Percentiles rank a stretch among this genome's conserved stretches.
phyloP scores from a whole-genome alignment of 2,113 vertebrate species.

The Rhineura floridana region DNA sequence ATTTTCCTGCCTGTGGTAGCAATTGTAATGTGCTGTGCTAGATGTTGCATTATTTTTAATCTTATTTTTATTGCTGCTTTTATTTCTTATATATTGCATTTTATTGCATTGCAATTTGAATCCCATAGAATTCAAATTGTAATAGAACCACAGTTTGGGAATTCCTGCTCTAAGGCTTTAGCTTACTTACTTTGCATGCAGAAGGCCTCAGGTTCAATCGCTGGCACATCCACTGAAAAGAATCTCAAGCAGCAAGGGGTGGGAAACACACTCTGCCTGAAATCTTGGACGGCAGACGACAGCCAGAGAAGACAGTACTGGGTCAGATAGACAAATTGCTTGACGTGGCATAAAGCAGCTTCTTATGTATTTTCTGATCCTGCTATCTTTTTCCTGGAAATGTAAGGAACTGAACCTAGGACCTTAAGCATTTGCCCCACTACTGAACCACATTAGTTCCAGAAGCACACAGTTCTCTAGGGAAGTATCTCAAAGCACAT shows the following conservation, averaged over 20 bases:
- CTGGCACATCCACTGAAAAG: too few species aligned
- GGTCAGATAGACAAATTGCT: too few species aligned
- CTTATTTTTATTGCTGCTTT: too few species aligned
- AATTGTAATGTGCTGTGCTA: too few species aligned
- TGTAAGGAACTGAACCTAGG: neutral
- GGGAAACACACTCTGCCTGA: neutral
- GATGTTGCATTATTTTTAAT: too few species aligned
- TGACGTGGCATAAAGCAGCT: too few species aligned
- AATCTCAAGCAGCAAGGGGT: neutral
- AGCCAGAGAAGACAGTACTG: neutral
- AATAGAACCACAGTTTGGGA: too few species aligned
- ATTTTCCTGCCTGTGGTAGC: too few species aligned
- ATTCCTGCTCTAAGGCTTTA: neutral
- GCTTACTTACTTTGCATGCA: neutral
- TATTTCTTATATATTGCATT: too few species aligned
- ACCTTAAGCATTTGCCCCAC: neutral
- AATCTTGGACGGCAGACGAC: neutral
- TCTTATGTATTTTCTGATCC: too few species aligned
- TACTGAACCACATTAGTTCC: neutral
- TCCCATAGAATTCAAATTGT: too few species aligned
- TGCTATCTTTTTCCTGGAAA: neutral
- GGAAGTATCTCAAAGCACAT: neutral
- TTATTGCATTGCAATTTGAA: too few species aligned
- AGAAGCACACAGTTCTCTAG: neutral
- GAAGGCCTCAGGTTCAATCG: neutral